Conservation (phyloP, 1,140 invertebrate species). For the Dendrolimus punctatus region DNA sequence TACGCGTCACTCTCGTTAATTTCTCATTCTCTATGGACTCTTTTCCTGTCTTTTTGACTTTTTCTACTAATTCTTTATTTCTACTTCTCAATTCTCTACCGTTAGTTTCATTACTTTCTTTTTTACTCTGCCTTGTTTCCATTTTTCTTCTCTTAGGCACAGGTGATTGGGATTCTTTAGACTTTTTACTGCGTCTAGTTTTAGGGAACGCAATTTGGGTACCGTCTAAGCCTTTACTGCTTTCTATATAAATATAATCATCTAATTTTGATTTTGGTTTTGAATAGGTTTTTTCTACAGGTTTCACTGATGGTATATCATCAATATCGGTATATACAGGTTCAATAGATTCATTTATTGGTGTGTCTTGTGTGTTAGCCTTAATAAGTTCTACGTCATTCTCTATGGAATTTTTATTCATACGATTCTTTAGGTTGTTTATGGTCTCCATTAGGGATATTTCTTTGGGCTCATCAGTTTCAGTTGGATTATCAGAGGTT, state of each 20-base stretch:
- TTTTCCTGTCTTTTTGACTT: constrained; percentile 37
- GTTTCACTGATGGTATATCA: constrained; percentile 52
- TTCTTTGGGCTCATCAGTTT: constrained; percentile 26
- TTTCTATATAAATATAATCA: constrained; percentile 59
- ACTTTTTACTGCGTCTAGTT: constrained; percentile 33
- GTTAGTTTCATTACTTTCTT: constrained; percentile 21
- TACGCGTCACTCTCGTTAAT: constrained; percentile 36
- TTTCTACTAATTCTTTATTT: constrained; percentile 19
- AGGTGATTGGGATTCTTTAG: constrained; percentile 29
- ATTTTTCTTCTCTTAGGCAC: constrained; percentile 44
- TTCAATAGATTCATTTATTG: constrained; percentile 29
- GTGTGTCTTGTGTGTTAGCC: constrained; percentile 50
- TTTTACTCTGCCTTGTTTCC: constrained; percentile 8
- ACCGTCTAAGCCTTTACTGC: constrained; percentile 50
- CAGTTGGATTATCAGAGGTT: constrained; percentile 19
- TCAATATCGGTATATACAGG: constrained; percentile 38
- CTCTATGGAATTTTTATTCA: constrained; percentile 55
- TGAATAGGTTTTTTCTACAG: constrained; percentile 57
- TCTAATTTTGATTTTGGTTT: constrained; percentile 59
- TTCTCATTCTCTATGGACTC: constrained; percentile 64
- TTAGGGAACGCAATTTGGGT: constrained; percentile 58
- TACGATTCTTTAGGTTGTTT: constrained; percentile 50
- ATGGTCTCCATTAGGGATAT: constrained; percentile 41
- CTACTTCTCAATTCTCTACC: constrained; percentile 14
- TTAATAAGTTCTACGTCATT: constrained; percentile 56